Conservation (phyloP, 2,797 vertebrate species). For the Steatocranus sp. region DNA sequence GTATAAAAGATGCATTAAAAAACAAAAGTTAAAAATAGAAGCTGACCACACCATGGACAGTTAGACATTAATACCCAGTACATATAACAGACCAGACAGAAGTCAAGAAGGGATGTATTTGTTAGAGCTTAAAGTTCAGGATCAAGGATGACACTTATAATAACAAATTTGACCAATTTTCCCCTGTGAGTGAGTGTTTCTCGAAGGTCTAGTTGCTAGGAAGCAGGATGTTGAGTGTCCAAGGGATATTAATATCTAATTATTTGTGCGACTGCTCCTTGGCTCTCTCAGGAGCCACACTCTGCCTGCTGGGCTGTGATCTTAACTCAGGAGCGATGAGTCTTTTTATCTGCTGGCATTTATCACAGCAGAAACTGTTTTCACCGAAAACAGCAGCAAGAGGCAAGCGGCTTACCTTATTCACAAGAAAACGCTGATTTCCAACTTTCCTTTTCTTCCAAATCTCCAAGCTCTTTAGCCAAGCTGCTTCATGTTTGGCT, state of each 20-base stretch:
- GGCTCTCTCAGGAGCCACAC: constrained; percentile 20
- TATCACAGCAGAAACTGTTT: neutral
- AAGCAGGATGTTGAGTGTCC: constrained; percentile 46
- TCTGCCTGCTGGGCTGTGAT: constrained; percentile 53
- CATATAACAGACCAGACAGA: neutral
- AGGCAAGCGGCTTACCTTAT: constrained; percentile 42
- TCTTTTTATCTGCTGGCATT: neutral
- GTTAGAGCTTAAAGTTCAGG: neutral
- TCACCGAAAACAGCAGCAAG: neutral
- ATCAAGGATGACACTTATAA: neutral
- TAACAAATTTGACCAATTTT: neutral
- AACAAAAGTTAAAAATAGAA: neutral
- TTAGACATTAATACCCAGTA: neutral
- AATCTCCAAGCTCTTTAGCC: constrained; percentile 26
- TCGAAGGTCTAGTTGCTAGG: constrained; percentile 61
- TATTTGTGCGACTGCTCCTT: constrained; percentile 25
- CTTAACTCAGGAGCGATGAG: neutral
- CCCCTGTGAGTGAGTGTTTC: neutral
- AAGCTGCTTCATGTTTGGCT: constrained; percentile 61
- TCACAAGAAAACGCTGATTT: neutral
- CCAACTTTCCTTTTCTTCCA: constrained; percentile 11
- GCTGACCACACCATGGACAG: neutral
- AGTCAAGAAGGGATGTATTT: neutral
- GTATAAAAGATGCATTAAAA: neutral
- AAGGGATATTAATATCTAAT: constrained; percentile 64